A percentile compares a stretch with the other conserved stretches of the same genome.
phyloP scores from a whole-genome alignment of 2,797 vertebrate species.

The Hydrolagus colliei region DNA sequence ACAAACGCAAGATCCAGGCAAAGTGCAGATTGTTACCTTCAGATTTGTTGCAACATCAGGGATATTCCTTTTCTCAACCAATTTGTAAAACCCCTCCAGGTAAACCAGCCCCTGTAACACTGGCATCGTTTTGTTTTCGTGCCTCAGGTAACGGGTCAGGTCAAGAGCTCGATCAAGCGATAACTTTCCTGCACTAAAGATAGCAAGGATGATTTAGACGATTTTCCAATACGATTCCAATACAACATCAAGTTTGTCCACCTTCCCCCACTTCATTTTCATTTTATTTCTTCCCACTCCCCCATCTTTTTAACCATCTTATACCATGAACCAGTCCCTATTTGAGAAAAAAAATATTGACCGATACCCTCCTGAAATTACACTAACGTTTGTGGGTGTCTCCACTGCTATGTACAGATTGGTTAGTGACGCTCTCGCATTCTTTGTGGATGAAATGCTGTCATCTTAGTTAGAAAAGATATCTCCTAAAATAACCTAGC shows the following conservation, averaged over 20 bases:
- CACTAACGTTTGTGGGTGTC: too few relatives aligned
- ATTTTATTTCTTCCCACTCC: too few relatives aligned
- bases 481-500: too few relatives aligned
- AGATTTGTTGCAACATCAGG: conserved; percentile 52
- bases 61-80: conserved; percentile 55
- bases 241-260: background rate
- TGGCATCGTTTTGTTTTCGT: conserved; percentile 55
- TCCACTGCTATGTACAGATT: too few relatives aligned
- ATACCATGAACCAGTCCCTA: too few relatives aligned
- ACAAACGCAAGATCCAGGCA: too few relatives aligned
- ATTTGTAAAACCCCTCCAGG: conserved; percentile 55
- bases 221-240: background rate
- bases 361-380: too few relatives aligned
- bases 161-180: conserved; percentile 45
- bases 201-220: background rate
- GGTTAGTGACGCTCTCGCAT: too few relatives aligned
- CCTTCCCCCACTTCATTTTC: background rate
- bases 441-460: too few relatives aligned
- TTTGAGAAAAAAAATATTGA: too few relatives aligned
- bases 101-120: conserved; percentile 59
- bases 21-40: conserved; percentile 45
- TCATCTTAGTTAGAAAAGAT: too few relatives aligned
- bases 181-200: conserved; percentile 38
- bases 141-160: conserved; percentile 54
- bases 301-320: too few relatives aligned